Evolutionary conservation across 2,113 vertebrate genomes (phyloP).

Genomic region (Rattus rattus): DNA sequence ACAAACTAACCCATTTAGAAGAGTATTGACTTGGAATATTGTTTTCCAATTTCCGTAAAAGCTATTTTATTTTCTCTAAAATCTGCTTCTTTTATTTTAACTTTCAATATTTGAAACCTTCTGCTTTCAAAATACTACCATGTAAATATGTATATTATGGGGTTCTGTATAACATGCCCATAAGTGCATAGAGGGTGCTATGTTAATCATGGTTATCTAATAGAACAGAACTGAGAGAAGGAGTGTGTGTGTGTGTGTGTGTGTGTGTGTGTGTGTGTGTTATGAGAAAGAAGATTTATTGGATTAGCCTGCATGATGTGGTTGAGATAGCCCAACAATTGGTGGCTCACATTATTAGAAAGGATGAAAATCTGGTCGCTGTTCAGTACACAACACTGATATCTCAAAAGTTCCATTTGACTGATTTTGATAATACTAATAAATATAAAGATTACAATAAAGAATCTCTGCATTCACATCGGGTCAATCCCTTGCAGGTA

Average conservation of each 20-base stretch:
- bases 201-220: not conserved
- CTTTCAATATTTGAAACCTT: not conserved
- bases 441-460: not conserved
- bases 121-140: not conserved
- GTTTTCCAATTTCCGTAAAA: not conserved
- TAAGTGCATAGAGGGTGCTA: not conserved
- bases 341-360: not conserved
- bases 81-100: not conserved
- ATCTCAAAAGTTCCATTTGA: not conserved
- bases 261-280: not conserved
- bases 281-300: not conserved
- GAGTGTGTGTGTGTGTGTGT: not conserved
- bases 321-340: not conserved
- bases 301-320: not conserved
- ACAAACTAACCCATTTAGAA: too few species aligned
- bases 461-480: not conserved
- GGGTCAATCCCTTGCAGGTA: not conserved
- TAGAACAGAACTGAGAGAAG: not conserved
- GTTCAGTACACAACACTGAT: not conserved
- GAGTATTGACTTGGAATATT: too few species aligned
- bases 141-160: not conserved
- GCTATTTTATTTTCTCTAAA: not conserved
- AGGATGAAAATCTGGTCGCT: not conserved
- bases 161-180: not conserved
- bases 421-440: not conserved